phyloP scores from a whole-genome alignment of 1,140 invertebrate species.

The Drosophila erecta region DNA sequence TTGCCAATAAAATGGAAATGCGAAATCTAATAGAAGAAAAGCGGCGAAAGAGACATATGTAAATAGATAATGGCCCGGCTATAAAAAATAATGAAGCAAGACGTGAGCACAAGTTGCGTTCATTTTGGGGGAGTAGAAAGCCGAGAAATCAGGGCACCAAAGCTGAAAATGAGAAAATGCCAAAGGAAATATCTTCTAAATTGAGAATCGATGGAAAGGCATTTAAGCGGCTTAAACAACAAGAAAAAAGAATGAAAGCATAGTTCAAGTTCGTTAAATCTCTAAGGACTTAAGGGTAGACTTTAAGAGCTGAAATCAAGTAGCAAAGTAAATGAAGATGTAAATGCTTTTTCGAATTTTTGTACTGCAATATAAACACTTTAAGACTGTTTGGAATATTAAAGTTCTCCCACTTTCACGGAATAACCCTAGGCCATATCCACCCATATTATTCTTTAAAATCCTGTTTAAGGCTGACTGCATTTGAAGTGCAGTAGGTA shows the following conservation, averaged over 20 bases:
- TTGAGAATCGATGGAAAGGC: constrained; percentile 45
- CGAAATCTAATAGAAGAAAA: constrained; percentile 25
- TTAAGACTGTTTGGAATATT: no score
- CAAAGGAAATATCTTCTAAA: constrained; percentile 28
- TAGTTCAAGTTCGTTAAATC: constrained; percentile 33
- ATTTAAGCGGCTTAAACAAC: constrained; percentile 25
- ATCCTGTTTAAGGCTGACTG: constrained; percentile 60
- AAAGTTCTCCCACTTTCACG: constrained; percentile 9
- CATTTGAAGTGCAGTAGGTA: constrained; percentile 78
- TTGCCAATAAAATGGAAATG: constrained; percentile 53
- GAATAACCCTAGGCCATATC: not conserved
- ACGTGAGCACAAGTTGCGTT: constrained; percentile 15
- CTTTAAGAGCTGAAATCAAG: not conserved
- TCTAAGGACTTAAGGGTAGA: not conserved
- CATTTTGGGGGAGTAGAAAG: not conserved
- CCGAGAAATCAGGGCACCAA: constrained; percentile 46
- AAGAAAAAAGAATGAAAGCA: not conserved
- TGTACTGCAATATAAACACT: no score
- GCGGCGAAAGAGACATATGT: constrained; percentile 44
- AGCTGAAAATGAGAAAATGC: constrained; percentile 52
- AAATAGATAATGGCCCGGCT: constrained; percentile 63
- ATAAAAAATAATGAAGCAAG: constrained; percentile 76
- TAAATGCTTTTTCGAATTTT: no score
- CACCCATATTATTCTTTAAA: constrained; percentile 10
- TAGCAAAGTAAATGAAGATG: no score